Evolutionary conservation across 1,140 invertebrate genomes (phyloP).

Genomic region (Brachionus sp.): DNA sequence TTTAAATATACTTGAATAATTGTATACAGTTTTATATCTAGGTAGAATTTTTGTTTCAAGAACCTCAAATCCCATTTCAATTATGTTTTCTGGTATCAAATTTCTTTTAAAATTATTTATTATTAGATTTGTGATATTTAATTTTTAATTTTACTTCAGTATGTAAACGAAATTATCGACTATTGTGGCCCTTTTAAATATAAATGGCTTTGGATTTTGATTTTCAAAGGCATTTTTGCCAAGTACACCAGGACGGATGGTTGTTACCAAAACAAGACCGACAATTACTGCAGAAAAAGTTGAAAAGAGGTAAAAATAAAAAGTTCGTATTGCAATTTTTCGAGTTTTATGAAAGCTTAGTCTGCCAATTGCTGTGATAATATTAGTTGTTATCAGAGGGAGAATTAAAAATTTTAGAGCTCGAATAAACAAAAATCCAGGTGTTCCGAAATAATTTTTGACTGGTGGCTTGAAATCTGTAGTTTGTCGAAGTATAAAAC

Average conservation of each 20-base stretch:
- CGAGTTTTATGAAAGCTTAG: slow-evolving; percentile 55
- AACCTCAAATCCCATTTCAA: slow-evolving; percentile 48
- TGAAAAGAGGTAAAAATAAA: slow-evolving; percentile 61
- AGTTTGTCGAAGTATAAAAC: slow-evolving; percentile 49
- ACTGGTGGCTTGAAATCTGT: background rate
- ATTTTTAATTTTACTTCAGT: slow-evolving; percentile 14
- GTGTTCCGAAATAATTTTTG: slow-evolving; percentile 52
- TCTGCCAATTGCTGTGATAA: slow-evolving; percentile 56
- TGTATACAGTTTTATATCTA: slow-evolving; percentile 42
- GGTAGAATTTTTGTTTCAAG: background rate
- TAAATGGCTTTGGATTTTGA: background rate
- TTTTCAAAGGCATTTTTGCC: background rate
- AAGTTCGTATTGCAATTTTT: slow-evolving; percentile 58
- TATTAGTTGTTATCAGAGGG: slow-evolving; percentile 61
- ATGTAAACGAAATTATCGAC: slow-evolving; percentile 49
- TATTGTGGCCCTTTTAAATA: slow-evolving; percentile 46
- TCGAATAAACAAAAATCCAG: slow-evolving; percentile 62
- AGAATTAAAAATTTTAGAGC: slow-evolving; percentile 63
- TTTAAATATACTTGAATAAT: background rate
- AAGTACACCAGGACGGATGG: slow-evolving; percentile 59
- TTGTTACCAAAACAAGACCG: slow-evolving; percentile 60
- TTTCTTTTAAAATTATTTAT: slow-evolving; percentile 25
- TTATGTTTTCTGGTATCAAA: slow-evolving; percentile 49
- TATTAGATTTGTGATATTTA: background rate
- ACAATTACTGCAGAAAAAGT: slow-evolving; percentile 61